phyloP scores from a whole-genome alignment of 2,113 vertebrate species.

The Cochlearius cochlearius region DNA sequence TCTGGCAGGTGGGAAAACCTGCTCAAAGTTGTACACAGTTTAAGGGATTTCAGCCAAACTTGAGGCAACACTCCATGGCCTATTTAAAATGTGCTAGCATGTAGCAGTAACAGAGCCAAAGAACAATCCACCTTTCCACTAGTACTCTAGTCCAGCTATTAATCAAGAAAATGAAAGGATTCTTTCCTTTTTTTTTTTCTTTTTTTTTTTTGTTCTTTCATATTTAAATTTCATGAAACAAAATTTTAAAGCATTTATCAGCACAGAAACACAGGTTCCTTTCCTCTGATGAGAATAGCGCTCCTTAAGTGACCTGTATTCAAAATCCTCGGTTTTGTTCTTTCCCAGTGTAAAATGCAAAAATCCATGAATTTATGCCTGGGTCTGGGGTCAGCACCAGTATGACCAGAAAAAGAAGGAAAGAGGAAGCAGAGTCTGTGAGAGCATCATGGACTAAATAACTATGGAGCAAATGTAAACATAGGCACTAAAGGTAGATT shows the following conservation, averaged over 20 bases:
- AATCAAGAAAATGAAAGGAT: neutral
- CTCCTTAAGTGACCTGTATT: neutral
- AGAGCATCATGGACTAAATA: neutral
- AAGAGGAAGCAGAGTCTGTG: neutral
- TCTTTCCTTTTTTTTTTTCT: no score
- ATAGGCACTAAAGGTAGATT: neutral
- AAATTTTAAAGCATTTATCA: neutral
- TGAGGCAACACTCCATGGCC: neutral
- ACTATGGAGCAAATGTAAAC: neutral
- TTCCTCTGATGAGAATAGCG: neutral
- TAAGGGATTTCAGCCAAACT: neutral
- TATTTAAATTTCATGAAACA: neutral
- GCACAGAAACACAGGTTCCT: neutral
- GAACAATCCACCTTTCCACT: neutral
- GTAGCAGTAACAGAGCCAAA: neutral
- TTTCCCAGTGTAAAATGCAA: neutral
- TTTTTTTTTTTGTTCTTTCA: neutral
- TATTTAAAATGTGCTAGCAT: neutral
- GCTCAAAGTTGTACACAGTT: neutral
- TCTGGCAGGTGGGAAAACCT: neutral
- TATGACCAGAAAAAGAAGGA: neutral
- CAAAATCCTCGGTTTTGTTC: neutral
- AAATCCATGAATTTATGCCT: neutral
- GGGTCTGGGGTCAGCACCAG: neutral
- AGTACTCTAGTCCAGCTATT: neutral